phyloP scores from a whole-genome alignment of 2,113 vertebrate species.

The Ramphastos sulfuratus region DNA sequence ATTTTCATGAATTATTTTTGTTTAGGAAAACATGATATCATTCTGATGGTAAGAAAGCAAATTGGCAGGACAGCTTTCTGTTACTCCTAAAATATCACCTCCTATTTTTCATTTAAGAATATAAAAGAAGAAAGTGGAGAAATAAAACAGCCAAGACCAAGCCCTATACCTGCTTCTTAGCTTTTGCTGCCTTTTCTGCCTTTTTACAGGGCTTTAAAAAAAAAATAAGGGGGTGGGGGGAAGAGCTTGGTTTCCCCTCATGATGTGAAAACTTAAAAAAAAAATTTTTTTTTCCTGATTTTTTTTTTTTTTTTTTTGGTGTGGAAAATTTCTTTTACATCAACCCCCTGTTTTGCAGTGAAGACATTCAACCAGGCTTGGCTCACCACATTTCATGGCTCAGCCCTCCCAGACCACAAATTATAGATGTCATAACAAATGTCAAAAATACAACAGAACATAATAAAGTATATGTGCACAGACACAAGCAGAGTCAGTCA shows the following conservation, averaged over 20 bases:
- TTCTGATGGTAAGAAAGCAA: constrained; percentile 60
- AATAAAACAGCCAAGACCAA: constrained; percentile 30
- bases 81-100: constrained; percentile 47
- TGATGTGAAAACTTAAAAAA: neutral
- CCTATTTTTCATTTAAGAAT: constrained; percentile 45
- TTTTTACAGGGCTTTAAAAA: neutral
- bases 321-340: neutral
- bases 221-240: neutral
- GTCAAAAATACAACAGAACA: constrained; percentile 53
- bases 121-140: constrained; percentile 38
- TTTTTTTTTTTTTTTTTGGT: neutral
- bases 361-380: neutral
- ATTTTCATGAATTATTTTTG: constrained; percentile 62
- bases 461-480: constrained; percentile 14
- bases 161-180: neutral
- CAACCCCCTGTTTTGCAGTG: neutral
- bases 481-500: neutral
- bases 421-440: constrained; percentile 44
- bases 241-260: neutral
- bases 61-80: constrained; percentile 45
- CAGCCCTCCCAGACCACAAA: constrained; percentile 52
- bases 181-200: constrained; percentile 3
- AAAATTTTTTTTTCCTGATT: neutral
- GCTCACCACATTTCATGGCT: constrained; percentile 33
- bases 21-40: constrained; percentile 70